Evolutionary conservation across 2,797 vertebrate genomes (phyloP).

Genomic region (Sebastolobus alascanus): DNA sequence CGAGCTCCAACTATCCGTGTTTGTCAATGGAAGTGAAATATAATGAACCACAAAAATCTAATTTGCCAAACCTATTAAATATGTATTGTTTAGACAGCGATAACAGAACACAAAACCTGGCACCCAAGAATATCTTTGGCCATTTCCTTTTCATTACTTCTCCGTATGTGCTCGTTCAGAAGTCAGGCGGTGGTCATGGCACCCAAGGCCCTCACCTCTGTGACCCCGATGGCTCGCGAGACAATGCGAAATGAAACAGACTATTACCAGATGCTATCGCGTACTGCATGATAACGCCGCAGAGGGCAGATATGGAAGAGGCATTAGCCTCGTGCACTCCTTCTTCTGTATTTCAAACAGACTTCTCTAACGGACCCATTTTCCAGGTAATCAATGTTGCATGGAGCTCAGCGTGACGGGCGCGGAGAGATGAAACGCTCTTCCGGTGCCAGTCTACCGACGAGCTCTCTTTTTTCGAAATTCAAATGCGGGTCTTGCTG

Average conservation of each 20-base stretch:
- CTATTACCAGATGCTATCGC: constrained; percentile 68
- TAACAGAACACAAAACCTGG: constrained; percentile 5
- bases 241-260: constrained; percentile 60
- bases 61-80: constrained; percentile 48
- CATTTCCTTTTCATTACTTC: constrained; percentile 46
- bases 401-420: constrained; percentile 52
- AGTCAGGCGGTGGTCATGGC: constrained; percentile 36
- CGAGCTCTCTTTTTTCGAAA: constrained; percentile 4
- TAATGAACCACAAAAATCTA: constrained; percentile 42
- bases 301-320: constrained; percentile 51
- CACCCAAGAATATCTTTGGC: constrained; percentile 7
- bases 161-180: constrained; percentile 23
- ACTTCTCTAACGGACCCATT: constrained; percentile 67
- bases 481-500: constrained; percentile 55
- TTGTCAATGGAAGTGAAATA: constrained; percentile 29
- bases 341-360: constrained; percentile 67
- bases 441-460: constrained; percentile 33
- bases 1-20: constrained; percentile 23
- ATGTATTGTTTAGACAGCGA: constrained; percentile 38
- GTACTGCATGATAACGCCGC: constrained; percentile 31
- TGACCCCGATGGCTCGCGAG: constrained; percentile 48
- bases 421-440: constrained; percentile 52
- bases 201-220: constrained; percentile 37
- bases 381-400: constrained; percentile 71
- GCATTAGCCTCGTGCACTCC: constrained; percentile 22